Base-by-base conservation (phyloP, 2,113 vertebrate species). In the Apeltes quadracus region DNA sequence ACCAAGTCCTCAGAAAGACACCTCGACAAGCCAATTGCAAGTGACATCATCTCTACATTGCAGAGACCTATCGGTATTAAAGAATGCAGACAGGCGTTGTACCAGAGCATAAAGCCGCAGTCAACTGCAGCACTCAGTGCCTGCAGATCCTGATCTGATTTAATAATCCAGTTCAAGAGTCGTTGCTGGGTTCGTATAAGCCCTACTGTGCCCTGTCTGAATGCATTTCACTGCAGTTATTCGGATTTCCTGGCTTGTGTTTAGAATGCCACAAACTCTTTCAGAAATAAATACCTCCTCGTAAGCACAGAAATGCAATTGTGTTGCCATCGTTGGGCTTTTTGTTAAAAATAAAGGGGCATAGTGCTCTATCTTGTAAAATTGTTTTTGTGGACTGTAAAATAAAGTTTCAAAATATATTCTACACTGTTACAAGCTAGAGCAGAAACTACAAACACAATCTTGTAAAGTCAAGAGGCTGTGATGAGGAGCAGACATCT, bases 51-150 rank as follows among this genome's bases (percentile, higher is more conserved):
- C 56, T 25, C n/a, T n/a, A n/a, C n/a, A 48, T 64, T 81, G 61
- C 34, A 13, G 61, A 76, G n/a, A 70, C 11, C 20, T 72, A 23
- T 71, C 0, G 1, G 39, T 75, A 58, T 75, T 76, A 65, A 77
- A 74, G 29, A 71, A 61, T 61, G 54, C 25, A 39, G 38, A 62
- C 61, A 38, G 43, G 61, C 50, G 15, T 72, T 70, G 58, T 65
- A 61, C 56, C 29, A 75, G 39, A 76, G 80, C 71, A 83, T 83
- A 81, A 82, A 15, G 61, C 55, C 65, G 54, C 41, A 61, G 15
- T 54, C 18, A 12, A 27, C 53, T 69, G 67, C 39, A 50, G 76
- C 41, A 25, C 75, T 67, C 53, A 70, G 32, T 51, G 68, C 57
- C 51, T 59, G 46, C 27, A 70, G 15, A 25, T 46, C 56, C 32